A percentile compares a stretch with the other conserved stretches of the same genome.
Conservation (phyloP, 2,888 invertebrate genomes). For the Caenorhabditis angaria region DNA sequence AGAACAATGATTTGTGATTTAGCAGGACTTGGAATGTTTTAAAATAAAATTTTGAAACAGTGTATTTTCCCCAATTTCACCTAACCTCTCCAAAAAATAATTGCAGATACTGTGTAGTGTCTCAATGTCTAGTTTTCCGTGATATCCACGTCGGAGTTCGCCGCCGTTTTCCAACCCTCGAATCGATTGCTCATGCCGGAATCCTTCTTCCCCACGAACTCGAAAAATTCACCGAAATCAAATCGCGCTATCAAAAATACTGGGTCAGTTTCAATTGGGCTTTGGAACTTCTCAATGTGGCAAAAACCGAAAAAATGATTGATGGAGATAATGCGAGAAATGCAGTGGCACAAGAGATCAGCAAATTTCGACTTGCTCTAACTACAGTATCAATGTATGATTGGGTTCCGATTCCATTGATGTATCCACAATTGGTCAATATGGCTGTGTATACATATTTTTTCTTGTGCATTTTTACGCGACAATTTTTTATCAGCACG, state of each 20-base stretch:
- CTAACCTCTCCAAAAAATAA: no score
- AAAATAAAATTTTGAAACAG: neutral
- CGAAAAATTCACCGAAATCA: conserved; percentile 37
- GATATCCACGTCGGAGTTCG: conserved; percentile 53
- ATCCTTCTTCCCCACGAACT: conserved; percentile 37
- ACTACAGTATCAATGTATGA: conserved; percentile 51
- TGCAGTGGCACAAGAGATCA: conserved; percentile 48
- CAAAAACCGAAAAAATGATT: conserved; percentile 44
- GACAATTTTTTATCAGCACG: conserved; percentile 50
- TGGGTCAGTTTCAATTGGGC: conserved; percentile 68
- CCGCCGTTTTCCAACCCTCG: conserved; percentile 46
- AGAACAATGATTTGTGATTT: no score
- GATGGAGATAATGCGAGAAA: conserved; percentile 43
- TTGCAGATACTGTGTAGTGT: conserved; percentile 47
- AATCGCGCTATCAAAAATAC: conserved; percentile 57
- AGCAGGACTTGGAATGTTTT: neutral
- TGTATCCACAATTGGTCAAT: conserved; percentile 65
- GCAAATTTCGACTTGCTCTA: conserved; percentile 43
- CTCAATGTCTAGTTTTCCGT: conserved; percentile 54
- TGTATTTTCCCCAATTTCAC: no score
- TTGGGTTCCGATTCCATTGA: conserved; percentile 61
- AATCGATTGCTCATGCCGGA: conserved; percentile 45
- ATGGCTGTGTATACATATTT: conserved; percentile 66
- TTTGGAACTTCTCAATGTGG: conserved; percentile 52
- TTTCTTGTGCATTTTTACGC: conserved; percentile 58